Base-by-base conservation (phyloP, 2,797 vertebrate genomes). In the Pyrocephalus nanus region DNA sequence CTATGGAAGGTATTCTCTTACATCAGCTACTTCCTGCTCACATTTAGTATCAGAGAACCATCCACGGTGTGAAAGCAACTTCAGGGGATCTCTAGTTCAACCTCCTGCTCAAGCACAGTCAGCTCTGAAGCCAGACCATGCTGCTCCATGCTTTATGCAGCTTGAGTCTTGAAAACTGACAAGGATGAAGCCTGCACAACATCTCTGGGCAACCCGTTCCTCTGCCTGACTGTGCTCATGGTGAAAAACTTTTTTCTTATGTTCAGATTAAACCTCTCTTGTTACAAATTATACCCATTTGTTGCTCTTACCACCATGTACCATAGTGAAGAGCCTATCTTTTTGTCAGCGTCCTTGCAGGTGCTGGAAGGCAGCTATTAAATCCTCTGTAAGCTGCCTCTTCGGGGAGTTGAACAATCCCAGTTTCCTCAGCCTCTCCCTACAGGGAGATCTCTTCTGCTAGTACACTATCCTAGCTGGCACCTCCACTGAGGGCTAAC, bases 221-320 rank as follows among this genome's bases (percentile, higher is more conserved):
- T 48, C 77, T 53, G 38, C 51, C 20, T 79, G n/a, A 45, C 43
- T 19, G 11, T 20, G 47, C 38, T 66, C 34, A 43, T 2, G 18
- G 27, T 62, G 36, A 38, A 69, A 45, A 9, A 3, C 3, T 40
- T 2, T 67, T 65, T 65, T 36, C 30, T 69, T 38, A 3, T 50
- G 29, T 20, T 42, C 32, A 48, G 26, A 19, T 55, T 70, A 58
- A 84, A 77, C 10, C 17, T 62, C 25, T 82, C 17, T 15, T 21
- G 2, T 40, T 72, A 57, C 19, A 84, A 34, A 18, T 53, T 65
- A 45, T 0, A 53, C 3, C 8, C 36, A 40, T 43, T 64, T 3
- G 0, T 10, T 47, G 50, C 26, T 74, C 22, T 27, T 76, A 57
- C 18, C 2, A 13, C 40, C 29, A 45, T 0, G 11, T 7, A 51